Conservation (phyloP, 2,113 vertebrate species). For the Triplophysa dalaica region DNA sequence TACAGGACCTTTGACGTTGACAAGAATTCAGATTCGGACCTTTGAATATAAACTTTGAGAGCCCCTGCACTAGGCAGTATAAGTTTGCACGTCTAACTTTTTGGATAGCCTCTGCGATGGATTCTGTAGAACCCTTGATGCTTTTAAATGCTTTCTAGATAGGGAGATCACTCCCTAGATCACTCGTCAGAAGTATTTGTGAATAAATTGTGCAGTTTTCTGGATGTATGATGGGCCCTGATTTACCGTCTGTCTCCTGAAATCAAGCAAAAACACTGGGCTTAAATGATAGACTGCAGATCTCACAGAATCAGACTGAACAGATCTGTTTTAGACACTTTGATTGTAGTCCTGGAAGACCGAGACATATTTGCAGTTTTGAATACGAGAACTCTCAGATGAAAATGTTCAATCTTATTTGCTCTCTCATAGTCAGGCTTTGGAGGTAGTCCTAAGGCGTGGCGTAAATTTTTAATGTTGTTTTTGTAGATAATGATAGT, state of each 20-base stretch:
- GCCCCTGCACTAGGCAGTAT: too few relatives aligned
- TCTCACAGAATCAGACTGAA: neutral
- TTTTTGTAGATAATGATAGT: slow-evolving; percentile 71
- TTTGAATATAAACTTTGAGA: too few relatives aligned
- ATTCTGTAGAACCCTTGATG: neutral
- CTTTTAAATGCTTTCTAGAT: neutral
- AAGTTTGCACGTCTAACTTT: neutral
- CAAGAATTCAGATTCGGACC: too few relatives aligned
- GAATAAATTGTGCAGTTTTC: neutral
- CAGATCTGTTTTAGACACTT: neutral
- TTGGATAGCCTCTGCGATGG: neutral
- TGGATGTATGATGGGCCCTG: slow-evolving; percentile 16
- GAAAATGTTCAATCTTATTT: slow-evolving; percentile 18
- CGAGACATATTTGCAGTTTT: neutral
- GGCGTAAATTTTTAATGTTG: slow-evolving; percentile 69
- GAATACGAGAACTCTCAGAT: neutral
- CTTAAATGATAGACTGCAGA: neutral
- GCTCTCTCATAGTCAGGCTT: slow-evolving; percentile 47
- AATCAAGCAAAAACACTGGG: neutral
- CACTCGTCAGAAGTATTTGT: neutral
- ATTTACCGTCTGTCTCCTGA: slow-evolving; percentile 6
- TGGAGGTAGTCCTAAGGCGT: slow-evolving; percentile 63
- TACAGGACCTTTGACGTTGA: too few relatives aligned
- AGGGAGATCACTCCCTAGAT: too few relatives aligned
- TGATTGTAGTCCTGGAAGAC: neutral